A percentile compares a stretch with the other conserved stretches of the same genome.
phyloP scores from a whole-genome alignment of 2,797 vertebrate genomes.

The Pygocentrus nattereri region DNA sequence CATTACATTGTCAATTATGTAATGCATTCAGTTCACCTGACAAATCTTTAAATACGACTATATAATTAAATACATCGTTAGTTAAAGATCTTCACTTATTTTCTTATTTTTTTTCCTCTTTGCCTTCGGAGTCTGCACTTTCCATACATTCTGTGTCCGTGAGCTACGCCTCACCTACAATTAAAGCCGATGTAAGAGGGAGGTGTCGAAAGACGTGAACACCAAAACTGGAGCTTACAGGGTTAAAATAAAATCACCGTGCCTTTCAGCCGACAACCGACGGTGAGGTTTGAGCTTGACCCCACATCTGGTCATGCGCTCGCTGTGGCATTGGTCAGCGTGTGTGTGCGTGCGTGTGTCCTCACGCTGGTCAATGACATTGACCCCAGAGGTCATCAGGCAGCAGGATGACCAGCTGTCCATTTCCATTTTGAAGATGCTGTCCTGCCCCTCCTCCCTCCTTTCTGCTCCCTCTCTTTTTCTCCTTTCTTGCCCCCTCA shows the following conservation, averaged over 20 bases:
- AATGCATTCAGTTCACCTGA: no score
- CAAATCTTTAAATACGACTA: no score
- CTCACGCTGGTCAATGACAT: constrained; percentile 89
- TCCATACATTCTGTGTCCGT: no score
- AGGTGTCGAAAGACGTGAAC: no score
- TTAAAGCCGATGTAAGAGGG: no score
- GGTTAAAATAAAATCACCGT: neutral
- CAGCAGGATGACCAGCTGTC: constrained; percentile 98
- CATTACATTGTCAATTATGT: no score
- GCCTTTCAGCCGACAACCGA: constrained; percentile 12
- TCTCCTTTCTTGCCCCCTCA: neutral
- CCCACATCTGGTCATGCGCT: constrained; percentile 44
- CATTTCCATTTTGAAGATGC: constrained; percentile 98
- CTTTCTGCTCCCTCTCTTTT: neutral
- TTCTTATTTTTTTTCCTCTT: no score
- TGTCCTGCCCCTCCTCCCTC: constrained; percentile 71
- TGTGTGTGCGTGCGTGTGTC: constrained; percentile 43
- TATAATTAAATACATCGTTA: no score
- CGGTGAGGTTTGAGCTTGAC: constrained; percentile 28
- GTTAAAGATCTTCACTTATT: no score
- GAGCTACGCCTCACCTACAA: no score
- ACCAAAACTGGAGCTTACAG: no score
- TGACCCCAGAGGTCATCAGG: constrained; percentile 93
- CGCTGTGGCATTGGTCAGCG: constrained; percentile 1
- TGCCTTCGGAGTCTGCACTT: no score